Conservation (phyloP, 1,140 invertebrate genomes). For the Formica exsecta region DNA sequence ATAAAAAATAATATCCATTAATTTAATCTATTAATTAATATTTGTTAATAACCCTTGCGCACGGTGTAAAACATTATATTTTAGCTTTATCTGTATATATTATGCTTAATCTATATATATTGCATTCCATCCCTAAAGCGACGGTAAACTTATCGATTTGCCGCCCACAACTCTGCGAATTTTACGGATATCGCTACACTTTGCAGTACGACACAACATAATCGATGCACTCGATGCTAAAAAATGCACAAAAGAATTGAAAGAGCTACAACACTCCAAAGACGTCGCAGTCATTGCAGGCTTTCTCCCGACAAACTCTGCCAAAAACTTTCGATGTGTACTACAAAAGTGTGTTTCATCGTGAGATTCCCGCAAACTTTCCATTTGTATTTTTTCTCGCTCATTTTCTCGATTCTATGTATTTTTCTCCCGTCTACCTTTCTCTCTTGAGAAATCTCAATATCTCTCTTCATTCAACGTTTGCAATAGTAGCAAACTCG, state of each 20-base stretch:
- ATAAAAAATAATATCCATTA: no score
- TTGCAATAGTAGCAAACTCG: not conserved
- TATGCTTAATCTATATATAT: not conserved
- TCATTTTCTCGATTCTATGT: not conserved
- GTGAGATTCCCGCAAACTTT: slow-evolving; percentile 23
- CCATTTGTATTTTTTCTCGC: slow-evolving; percentile 7
- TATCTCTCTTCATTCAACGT: not conserved
- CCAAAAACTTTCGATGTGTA: slow-evolving; percentile 19
- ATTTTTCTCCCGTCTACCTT: not conserved
- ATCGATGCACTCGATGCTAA: slow-evolving; percentile 25
- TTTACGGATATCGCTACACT: not conserved
- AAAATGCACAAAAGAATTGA: slow-evolving; percentile 6
- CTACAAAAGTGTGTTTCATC: slow-evolving; percentile 19
- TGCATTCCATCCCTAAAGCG: not conserved
- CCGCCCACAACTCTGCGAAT: not conserved
- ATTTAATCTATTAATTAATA: no score
- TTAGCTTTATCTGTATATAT: not conserved
- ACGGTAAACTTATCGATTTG: not conserved
- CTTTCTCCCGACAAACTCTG: slow-evolving; percentile 31
- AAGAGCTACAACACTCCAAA: slow-evolving; percentile 2
- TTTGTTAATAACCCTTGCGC: not conserved
- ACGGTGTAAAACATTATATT: not conserved
- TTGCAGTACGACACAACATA: slow-evolving; percentile 22
- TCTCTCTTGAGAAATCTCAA: not conserved
- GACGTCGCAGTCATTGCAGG: not conserved